Evolutionary conservation across 2,113 vertebrate species (phyloP), one percentile per base, ranked within the genome.

Genomic region (Chroicocephalus ridibundus): DNA sequence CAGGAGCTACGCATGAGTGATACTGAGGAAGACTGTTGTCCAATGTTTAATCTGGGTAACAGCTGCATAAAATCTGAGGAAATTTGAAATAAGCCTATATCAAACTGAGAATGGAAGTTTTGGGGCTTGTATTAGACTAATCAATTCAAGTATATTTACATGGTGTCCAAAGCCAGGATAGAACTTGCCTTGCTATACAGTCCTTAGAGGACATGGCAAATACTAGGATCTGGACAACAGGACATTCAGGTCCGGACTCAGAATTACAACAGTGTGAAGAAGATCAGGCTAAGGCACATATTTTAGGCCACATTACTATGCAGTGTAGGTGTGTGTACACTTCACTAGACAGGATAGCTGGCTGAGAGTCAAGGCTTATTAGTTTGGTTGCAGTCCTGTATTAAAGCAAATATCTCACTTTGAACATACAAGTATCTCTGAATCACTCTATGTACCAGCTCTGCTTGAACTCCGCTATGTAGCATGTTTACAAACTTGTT

Each of bases 101-200:
- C 27, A 79, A 85, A 66, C 3, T 21, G 32, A 82, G 8, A 54
- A 62, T 15, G 7, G 4, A 3, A 1, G 2, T 0, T 2, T 2
- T 62, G 52, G 46, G 4, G 20, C 16, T 72, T 42, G 7, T 88
- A 47, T 82, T 42, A 71, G 24, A n/a, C n/a, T 58, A 42, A 78
- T 75, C 20, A 86, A n/a, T 66, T 77, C 4, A 36, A 31, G 7
- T 55, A 60, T 71, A 78, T 82, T 86, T 91, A 74, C n/a, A 75
- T 24, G 29, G 9, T 70, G 11, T 94, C 51, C 61, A 84, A 84
- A 89, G n/a, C 7, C 61, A 66, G 20, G 29, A 49, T 8, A 70
- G 32, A 62, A 47, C 11, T 60, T 86, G 10, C 20, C 26, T 91
- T 81, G 6, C n/a, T 64, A 42, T 55, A 54, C 12, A 74, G 27